Evolutionary conservation across 2,888 invertebrate genomes (phyloP), one percentile per base, ranked within the genome.

Genomic region (Eudasyphora cyanicolor): DNA sequence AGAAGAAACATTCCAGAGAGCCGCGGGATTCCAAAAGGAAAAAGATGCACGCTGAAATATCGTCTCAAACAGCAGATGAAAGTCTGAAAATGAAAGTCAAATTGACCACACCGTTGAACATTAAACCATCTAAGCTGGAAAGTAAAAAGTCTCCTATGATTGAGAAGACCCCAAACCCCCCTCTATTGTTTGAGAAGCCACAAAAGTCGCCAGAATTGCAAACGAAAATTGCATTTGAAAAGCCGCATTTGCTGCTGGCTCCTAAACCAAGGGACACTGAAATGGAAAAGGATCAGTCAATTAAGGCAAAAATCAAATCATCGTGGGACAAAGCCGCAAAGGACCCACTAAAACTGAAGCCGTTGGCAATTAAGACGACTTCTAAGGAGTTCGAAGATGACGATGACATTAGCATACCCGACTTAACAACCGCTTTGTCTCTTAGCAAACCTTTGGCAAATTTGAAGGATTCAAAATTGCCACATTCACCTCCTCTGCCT

Each of bases 1-100:
- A 94, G 87, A 94, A 94, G 90, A 93, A 93, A 87, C 93, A 93
- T 80, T 92, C 93, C 0, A 90, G 91, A 78, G 91, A 91, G 54
- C 84, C 90, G 0, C 91, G 77, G n/a, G 84, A 89, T 51, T 89
- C 91, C 38, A 94, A 94, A 85, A 92, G 93, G 42, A 89, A 93
- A 54, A 93, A 93, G 87, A 86, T 93, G n/a, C 94, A 94, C 86
- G 94, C 94, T 0, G 93, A 94, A 86, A 94, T 94, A 67, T 90
- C 91, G 1, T 91, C 91, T 0, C 91, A 91, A 35, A 89, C 91
- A 1, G 91, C 93, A 21, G 93, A 93, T 35, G 93, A 93, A 76
- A 91, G 93, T 79, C 88, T 93, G 3, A 94, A 94, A 86, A 90
- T 94, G 87, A 94, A 94, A 86, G 93, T 94, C 4, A 94, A 94